Evolutionary conservation across 2,888 invertebrate species (phyloP), one percentile per base, ranked within the genome.

Genomic region (Caenorhabditis sp.): DNA sequence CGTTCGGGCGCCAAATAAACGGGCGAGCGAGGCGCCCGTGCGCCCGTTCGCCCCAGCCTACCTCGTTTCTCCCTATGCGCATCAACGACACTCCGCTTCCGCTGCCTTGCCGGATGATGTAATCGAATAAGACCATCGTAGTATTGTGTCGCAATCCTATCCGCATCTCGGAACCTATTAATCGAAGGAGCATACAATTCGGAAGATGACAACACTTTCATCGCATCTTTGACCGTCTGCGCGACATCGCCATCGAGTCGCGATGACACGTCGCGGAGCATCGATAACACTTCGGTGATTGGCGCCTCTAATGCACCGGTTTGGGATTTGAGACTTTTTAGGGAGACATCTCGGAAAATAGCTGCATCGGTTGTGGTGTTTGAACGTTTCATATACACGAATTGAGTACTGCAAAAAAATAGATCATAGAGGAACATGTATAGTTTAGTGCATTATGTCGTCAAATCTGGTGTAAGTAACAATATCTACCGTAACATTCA

Each of bases 311-410:
- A 81, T 14, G 83, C 78, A 43, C 82, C 85, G 59, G 76, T 70
- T 63, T 83, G 82, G 12, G 81, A 83, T 58, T 80, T 79, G 49
- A 83, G 75, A 57, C 81, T 79, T 67, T 83, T 83, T 43, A 84
- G 70, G 0, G 83, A 83, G 31, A 83, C 77, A 59, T 83, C 83
- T 26, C 84, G 82, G 72, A 80, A 84, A 64, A 85, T 83, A 21
- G 81, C 76, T 20, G 80, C 84, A 70, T 68, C 76, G 54, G 64
- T 63, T 23, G 65, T 63, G 23, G 75, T 69, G 63, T 70, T 84
- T 43, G 86, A 84, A 59, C 86, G 79, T 68, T 87, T 86, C 69
- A 86, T 82, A 76, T 86, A 86, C 66, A 86, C 85, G 76, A 81
- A 87, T 77, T 86, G 86, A 59, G 80, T 79, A 59, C 84, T 82